phyloP scores from a whole-genome alignment of 1,140 invertebrate genomes.

The Drosophila varians region DNA sequence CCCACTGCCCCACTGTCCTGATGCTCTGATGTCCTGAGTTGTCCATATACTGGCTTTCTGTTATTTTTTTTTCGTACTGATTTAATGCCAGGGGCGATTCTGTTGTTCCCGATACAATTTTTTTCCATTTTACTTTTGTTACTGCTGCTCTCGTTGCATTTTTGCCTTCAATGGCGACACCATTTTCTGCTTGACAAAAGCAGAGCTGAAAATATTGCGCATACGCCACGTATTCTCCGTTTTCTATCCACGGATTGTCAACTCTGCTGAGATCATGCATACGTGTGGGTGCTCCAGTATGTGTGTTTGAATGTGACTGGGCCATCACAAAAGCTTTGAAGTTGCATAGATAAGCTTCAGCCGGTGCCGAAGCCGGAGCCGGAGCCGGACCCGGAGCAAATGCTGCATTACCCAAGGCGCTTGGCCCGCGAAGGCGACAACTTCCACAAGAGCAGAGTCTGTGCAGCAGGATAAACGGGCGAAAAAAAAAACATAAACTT shows the following conservation, averaged over 20 bases:
- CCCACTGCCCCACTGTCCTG: background rate
- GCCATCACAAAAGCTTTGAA: constrained; percentile 77
- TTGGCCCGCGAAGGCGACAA: constrained; percentile 54
- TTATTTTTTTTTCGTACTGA: constrained; percentile 40
- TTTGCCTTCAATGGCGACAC: constrained; percentile 59
- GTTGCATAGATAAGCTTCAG: constrained; percentile 73
- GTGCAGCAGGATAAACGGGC: background rate
- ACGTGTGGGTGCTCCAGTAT: too few relatives aligned
- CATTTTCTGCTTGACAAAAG: constrained; percentile 59
- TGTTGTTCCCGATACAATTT: constrained; percentile 5
- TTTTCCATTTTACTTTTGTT: constrained; percentile 6
- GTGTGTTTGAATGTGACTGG: constrained; percentile 34
- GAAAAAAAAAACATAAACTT: constrained; percentile 58
- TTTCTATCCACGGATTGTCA: constrained; percentile 56
- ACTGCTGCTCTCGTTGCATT: constrained; percentile 45
- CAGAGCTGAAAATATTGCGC: constrained; percentile 67
- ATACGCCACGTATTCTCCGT: constrained; percentile 74
- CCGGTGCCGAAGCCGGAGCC: background rate
- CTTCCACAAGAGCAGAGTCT: constrained; percentile 12
- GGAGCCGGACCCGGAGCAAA: constrained; percentile 32
- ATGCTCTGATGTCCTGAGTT: constrained; percentile 16
- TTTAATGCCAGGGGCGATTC: constrained; percentile 60
- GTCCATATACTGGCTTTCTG: constrained; percentile 5
- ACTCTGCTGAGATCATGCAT: background rate
- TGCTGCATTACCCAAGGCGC: constrained; percentile 74